Conservation (phyloP, 1,140 invertebrate genomes). For the Cataglyphis hispanica region DNA sequence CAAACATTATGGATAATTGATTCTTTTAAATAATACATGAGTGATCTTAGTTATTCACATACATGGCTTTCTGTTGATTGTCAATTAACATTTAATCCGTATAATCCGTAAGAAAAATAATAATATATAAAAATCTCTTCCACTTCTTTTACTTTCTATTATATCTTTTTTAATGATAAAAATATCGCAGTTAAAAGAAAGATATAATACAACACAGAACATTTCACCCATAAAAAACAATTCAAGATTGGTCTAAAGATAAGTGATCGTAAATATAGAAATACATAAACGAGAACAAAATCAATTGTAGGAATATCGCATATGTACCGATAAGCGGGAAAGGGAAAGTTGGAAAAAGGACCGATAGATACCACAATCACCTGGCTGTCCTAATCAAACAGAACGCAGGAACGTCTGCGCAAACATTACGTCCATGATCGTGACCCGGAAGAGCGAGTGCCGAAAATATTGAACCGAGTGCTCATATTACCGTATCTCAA, state of each 20-base stretch:
- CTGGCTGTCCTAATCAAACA: slow-evolving; percentile 85
- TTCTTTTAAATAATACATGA: background rate
- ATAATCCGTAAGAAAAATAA: background rate
- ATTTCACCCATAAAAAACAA: background rate
- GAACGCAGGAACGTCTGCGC: slow-evolving; percentile 78
- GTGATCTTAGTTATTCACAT: background rate
- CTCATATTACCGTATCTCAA: slow-evolving; percentile 62
- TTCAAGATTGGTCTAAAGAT: background rate
- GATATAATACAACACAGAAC: no score
- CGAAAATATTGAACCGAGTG: slow-evolving; percentile 62
- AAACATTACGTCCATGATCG: slow-evolving; percentile 76
- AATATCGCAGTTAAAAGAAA: background rate
- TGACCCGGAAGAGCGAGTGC: slow-evolving; percentile 73
- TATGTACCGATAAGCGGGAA: slow-evolving; percentile 71
- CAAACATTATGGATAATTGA: background rate
- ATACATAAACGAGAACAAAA: slow-evolving; percentile 56
- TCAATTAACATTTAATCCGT: background rate
- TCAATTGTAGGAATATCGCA: slow-evolving; percentile 65
- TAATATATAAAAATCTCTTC: background rate
- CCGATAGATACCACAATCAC: slow-evolving; percentile 74
- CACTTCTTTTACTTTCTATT: background rate
- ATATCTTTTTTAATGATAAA: background rate
- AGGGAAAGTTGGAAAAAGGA: slow-evolving; percentile 68
- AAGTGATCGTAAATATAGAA: slow-evolving; percentile 42
- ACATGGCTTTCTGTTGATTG: background rate